Conservation (phyloP, 2,888 invertebrate genomes). For the Timema cristinae region DNA sequence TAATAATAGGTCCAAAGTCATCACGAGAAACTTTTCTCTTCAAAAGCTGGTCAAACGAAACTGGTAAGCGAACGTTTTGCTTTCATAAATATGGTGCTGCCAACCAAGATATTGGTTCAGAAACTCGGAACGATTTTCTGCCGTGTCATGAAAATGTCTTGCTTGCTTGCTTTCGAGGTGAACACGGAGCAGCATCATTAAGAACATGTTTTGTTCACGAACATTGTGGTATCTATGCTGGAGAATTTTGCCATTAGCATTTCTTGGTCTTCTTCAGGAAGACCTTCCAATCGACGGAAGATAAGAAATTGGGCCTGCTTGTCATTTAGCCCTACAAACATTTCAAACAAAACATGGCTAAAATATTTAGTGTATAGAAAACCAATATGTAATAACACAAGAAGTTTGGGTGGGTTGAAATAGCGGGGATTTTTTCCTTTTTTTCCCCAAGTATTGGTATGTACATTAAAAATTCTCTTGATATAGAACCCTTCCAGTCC, state of each 20-base stretch:
- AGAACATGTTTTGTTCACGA: conserved; percentile 82
- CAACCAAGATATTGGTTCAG: conserved; percentile 78
- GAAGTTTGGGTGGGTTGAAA: too few relatives aligned
- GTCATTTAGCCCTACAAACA: conserved; percentile 62
- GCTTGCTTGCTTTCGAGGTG: conserved; percentile 87
- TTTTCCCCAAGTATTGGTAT: too few relatives aligned
- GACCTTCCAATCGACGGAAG: conserved; percentile 69
- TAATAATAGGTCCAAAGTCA: conserved; percentile 52
- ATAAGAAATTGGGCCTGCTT: conserved; percentile 75
- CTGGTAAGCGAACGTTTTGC: conserved; percentile 78
- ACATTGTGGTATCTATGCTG: conserved; percentile 69
- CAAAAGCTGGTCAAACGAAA: conserved; percentile 76
- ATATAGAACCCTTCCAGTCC: too few relatives aligned
- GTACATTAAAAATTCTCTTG: too few relatives aligned
- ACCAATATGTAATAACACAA: too few relatives aligned
- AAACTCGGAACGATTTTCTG: conserved; percentile 81
- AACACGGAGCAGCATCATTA: conserved; percentile 85
- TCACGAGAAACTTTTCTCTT: conserved; percentile 73
- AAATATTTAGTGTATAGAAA: not conserved
- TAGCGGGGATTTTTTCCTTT: too few relatives aligned
- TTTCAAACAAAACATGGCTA: not conserved
- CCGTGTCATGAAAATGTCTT: conserved; percentile 83
- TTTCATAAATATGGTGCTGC: conserved; percentile 75
- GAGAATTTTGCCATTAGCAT: conserved; percentile 79
- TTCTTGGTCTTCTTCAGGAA: conserved; percentile 79